Evolutionary conservation across 2,888 invertebrate species (phyloP).

Genomic region (Cetonia aurata): DNA sequence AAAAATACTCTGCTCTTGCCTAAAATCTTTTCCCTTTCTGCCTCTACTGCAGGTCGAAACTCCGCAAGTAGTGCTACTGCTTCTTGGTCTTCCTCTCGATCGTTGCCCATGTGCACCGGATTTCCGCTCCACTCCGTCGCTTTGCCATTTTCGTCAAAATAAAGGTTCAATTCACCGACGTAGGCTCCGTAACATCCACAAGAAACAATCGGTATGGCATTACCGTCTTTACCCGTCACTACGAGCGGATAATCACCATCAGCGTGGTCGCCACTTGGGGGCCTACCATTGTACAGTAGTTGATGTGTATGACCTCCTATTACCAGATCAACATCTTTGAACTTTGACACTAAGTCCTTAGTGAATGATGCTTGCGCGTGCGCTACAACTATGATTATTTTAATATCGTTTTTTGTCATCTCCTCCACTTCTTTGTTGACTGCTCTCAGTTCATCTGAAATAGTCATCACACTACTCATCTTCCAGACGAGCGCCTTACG

Average conservation of each 20-base stretch:
- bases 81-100: background rate
- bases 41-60: background rate
- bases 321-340: constrained; percentile 2
- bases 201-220: too few relatives aligned
- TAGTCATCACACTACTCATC: too few relatives aligned
- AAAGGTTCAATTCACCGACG: constrained; percentile 5
- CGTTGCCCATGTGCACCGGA: background rate
- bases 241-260: too few relatives aligned
- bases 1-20: constrained; percentile 1
- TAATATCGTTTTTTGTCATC: background rate
- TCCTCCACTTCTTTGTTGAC: background rate
- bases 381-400: background rate
- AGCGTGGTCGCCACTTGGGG: too few relatives aligned
- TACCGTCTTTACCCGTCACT: too few relatives aligned
- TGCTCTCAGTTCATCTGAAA: background rate
- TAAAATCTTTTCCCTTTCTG: background rate
- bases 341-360: too few relatives aligned
- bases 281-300: background rate
- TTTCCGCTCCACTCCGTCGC: background rate
- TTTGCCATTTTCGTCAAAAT: background rate
- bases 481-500: too few relatives aligned
- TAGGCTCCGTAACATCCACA: background rate
- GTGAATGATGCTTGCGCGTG: background rate
- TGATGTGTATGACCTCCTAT: background rate
- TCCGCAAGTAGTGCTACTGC: background rate